A percentile compares a stretch with the other conserved stretches of the same genome.
Conservation (phyloP, 53 echinoderm and acorn worm species). For the Stichopus horrens region DNA sequence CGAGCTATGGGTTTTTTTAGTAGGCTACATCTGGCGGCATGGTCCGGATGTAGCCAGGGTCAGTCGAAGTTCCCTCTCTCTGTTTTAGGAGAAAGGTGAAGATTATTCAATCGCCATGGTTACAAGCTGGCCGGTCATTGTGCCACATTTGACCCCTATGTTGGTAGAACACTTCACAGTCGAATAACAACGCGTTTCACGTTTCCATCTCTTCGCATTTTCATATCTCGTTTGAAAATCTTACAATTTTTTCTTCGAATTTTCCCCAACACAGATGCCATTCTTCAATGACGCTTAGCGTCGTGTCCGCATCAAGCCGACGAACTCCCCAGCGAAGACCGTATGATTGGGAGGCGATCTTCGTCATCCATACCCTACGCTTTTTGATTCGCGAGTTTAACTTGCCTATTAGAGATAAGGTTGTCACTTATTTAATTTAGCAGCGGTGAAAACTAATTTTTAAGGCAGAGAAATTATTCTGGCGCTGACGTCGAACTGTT, state of each 20-base stretch:
- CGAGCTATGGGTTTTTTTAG: not conserved
- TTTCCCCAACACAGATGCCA: constrained; percentile 21
- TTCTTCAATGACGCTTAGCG: constrained; percentile 38
- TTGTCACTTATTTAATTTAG: constrained; percentile 52
- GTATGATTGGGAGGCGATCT: constrained; percentile 11
- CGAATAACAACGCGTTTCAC: not conserved
- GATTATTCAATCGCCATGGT: not conserved
- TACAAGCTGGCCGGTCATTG: not conserved
- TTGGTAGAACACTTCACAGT: not conserved
- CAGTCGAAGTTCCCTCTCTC: not conserved
- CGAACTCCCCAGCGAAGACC: constrained; percentile 44
- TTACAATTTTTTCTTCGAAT: not conserved
- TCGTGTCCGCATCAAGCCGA: constrained; percentile 4
- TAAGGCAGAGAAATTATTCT: constrained; percentile 45
- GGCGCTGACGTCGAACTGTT: constrained; percentile 31
- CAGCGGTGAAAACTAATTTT: constrained; percentile 50
- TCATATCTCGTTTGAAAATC: not conserved
- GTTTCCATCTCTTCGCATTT: not conserved
- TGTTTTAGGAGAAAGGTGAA: not conserved
- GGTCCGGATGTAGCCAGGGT: not conserved
- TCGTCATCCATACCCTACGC: constrained; percentile 46
- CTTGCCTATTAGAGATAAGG: constrained; percentile 42
- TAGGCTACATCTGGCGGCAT: not conserved
- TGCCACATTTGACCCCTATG: not conserved
- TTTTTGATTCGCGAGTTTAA: constrained; percentile 29